Conservation (phyloP, 2,888 invertebrate genomes). For the Drosophila ustulata region DNA sequence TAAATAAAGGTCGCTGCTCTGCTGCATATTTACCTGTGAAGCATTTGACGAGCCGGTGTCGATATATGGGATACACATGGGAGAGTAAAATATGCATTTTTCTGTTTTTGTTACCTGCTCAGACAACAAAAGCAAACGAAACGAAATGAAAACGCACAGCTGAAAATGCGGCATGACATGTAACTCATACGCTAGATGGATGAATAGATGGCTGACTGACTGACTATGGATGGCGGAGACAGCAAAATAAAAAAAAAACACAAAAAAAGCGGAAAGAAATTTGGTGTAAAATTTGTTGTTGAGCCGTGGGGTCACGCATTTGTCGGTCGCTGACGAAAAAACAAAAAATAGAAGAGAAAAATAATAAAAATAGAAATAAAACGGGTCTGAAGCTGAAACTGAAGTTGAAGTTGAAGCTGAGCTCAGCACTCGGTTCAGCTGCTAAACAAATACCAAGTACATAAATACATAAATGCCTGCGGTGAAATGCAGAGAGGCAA, state of each 20-base stretch:
- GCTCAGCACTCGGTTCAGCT: slow-evolving; percentile 36
- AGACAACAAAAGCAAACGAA: slow-evolving; percentile 56
- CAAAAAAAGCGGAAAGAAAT: slow-evolving; percentile 60
- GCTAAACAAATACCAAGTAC: slow-evolving; percentile 64
- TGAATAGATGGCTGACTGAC: slow-evolving; percentile 39
- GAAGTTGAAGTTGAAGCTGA: slow-evolving; percentile 7
- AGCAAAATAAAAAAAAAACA: too few relatives aligned
- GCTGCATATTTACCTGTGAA: slow-evolving; percentile 26
- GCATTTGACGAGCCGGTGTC: slow-evolving; percentile 49
- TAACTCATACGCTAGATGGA: slow-evolving; percentile 39
- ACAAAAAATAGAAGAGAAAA: slow-evolving; percentile 21
- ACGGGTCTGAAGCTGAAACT: slow-evolving; percentile 21
- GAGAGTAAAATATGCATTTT: slow-evolving; percentile 50
- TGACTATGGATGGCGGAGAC: slow-evolving; percentile 26
- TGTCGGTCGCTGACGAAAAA: slow-evolving; percentile 31
- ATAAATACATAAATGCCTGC: slow-evolving; percentile 52
- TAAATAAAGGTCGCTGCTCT: slow-evolving; percentile 37
- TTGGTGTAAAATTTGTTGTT: slow-evolving; percentile 67
- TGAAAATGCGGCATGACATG: slow-evolving; percentile 44
- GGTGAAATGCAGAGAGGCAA: slow-evolving; percentile 59
- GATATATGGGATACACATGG: background rate
- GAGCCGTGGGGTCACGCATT: slow-evolving; percentile 68
- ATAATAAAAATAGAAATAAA: slow-evolving; percentile 24
- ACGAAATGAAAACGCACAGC: slow-evolving; percentile 48
- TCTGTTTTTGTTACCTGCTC: slow-evolving; percentile 41